Evolutionary conservation across 2,113 vertebrate species (phyloP).

Genomic region (Macrotis lagotis): DNA sequence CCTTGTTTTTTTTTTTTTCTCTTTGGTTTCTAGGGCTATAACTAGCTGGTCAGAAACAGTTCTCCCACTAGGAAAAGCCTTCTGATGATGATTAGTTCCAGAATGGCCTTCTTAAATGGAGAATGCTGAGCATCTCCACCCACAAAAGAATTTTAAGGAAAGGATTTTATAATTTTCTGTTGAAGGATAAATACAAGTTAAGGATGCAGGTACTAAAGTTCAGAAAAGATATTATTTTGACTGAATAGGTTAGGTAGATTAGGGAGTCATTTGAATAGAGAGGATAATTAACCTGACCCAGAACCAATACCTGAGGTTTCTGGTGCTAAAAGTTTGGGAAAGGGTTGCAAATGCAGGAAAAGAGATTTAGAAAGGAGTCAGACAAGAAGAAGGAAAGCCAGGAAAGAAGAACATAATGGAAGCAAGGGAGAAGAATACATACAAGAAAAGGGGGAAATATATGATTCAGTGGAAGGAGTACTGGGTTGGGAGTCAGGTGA

Average conservation of each 20-base stretch:
- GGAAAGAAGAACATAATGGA: background rate
- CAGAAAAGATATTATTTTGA: background rate
- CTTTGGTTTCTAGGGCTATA: background rate
- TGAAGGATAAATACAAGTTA: background rate
- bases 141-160: background rate
- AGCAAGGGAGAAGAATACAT: background rate
- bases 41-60: background rate
- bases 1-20: background rate
- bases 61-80: background rate
- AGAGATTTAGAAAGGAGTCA: background rate
- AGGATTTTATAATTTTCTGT: background rate
- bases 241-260: background rate
- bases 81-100: background rate
- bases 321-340: background rate
- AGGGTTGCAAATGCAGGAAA: background rate
- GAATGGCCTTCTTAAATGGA: background rate
- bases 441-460: background rate
- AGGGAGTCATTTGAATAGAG: background rate
- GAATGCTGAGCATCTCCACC: background rate
- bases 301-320: background rate
- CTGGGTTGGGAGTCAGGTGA: background rate
- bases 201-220: background rate
- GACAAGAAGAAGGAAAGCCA: background rate
- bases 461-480: background rate
- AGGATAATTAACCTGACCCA: background rate